These are phyloP conservation scores for Mesembrinibis cayennensis DNA, from an alignment of 2,113 vertebrate genomes.

Conservation along the genomic window DNA sequence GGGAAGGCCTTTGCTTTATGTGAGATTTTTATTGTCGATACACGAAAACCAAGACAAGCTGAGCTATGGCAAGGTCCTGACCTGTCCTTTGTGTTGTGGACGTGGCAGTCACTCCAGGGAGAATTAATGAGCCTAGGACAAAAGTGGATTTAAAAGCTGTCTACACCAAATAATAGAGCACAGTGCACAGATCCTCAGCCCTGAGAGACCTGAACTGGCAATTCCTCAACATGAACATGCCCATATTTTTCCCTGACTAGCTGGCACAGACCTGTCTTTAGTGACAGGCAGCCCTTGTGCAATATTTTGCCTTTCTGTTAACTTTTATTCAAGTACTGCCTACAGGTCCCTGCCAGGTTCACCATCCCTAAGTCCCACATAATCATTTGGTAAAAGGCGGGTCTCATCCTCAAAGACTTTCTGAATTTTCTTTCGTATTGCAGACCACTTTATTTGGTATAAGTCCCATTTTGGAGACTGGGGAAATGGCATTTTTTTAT, in stretches of 20 bases:
- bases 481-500: not conserved
- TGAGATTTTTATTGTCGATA: not conserved
- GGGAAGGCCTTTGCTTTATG: not conserved
- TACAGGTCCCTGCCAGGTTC: not conserved
- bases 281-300: not conserved
- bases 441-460: not conserved
- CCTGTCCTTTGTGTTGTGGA: constrained; percentile 17
- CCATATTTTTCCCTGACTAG: not conserved
- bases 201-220: not conserved
- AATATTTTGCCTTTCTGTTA: not conserved
- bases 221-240: not conserved
- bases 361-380: not conserved
- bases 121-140: not conserved
- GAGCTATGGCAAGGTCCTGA: constrained; percentile 35
- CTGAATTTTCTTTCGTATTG: not conserved
- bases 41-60: constrained; percentile 22
- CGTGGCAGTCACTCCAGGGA: not conserved
- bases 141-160: constrained; percentile 18
- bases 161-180: not conserved
- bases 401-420: not conserved
- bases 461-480: not conserved
- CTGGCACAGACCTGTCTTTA: not conserved
- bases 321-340: not conserved
- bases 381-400: not conserved
- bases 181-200: not conserved